Evolutionary conservation across 2,113 vertebrate genomes (phyloP).

Genomic region (Cyprinus carpio): DNA sequence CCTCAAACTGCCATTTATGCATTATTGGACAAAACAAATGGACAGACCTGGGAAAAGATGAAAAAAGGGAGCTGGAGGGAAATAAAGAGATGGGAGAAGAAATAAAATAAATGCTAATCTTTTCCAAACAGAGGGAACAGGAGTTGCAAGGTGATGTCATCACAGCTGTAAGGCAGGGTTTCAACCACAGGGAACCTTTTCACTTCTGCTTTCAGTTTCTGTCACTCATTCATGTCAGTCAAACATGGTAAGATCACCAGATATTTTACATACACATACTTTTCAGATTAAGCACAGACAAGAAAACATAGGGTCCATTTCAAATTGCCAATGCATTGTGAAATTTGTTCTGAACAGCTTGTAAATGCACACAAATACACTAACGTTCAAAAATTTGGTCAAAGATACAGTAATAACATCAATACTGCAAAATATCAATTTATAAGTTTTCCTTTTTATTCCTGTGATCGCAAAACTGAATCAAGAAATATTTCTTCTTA

Average conservation of each 20-base stretch:
- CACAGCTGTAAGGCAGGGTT: conserved; percentile 11
- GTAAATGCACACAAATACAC: not conserved
- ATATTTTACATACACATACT: conserved; percentile 1
- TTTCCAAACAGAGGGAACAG: conserved; percentile 17
- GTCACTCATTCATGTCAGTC: conserved; percentile 21
- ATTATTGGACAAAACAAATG: conserved; percentile 84
- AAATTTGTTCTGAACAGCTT: not conserved
- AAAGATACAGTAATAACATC: not conserved
- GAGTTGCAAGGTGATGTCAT: conserved; percentile 22
- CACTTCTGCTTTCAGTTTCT: conserved; percentile 22
- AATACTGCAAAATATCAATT: no score
- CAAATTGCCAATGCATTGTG: not conserved
- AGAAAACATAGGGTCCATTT: not conserved
- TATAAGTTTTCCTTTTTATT: not conserved
- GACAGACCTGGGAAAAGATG: not conserved
- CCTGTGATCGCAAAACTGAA: not conserved
- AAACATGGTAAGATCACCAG: not conserved
- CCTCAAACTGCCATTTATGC: conserved; percentile 76
- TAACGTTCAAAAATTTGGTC: not conserved
- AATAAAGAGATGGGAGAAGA: not conserved
- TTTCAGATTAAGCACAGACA: conserved; percentile 17
- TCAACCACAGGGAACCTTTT: not conserved
- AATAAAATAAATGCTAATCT: conserved; percentile 1
- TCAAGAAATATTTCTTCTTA: not conserved
- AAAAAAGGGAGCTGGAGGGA: conserved; percentile 1